Conservation (phyloP, 2,888 invertebrate genomes). For the Chrysotoxum bicinctum region DNA sequence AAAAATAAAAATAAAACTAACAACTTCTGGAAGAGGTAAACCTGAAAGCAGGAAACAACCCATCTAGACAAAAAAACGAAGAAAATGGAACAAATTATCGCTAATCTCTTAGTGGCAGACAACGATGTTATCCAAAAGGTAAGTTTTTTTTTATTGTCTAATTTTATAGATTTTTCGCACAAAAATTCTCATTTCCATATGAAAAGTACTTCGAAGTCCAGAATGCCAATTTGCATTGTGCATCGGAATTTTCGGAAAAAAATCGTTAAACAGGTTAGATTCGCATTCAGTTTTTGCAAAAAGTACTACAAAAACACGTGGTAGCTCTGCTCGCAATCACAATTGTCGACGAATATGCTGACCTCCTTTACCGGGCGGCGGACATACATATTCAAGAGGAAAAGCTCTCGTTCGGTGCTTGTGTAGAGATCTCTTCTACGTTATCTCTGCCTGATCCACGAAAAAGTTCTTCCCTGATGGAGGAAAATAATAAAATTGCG, state of each 20-base stretch:
- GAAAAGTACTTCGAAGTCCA: not conserved
- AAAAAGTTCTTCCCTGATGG: constrained; percentile 16
- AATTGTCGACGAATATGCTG: constrained; percentile 20
- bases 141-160: constrained; percentile 72
- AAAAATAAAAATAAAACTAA: not conserved
- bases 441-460: not conserved
- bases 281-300: not conserved
- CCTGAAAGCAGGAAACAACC: not conserved
- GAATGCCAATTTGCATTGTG: constrained; percentile 15
- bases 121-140: constrained; percentile 85
- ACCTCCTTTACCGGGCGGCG: constrained; percentile 51
- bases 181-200: not conserved
- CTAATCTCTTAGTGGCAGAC: constrained; percentile 84
- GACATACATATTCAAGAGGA: constrained; percentile 59
- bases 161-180: constrained; percentile 5
- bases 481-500: constrained; percentile 19
- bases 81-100: constrained; percentile 84
- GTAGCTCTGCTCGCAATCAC: constrained; percentile 4
- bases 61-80: constrained; percentile 3
- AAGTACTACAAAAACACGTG: constrained; percentile 56
- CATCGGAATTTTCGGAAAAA: not conserved
- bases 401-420: constrained; percentile 20
- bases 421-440: not conserved
- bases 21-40: constrained; percentile 17
- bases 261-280: constrained; percentile 1